These are phyloP conservation scores for Antechinus flavipes DNA, from an alignment of 2,113 vertebrate species.

Conservation along the genomic window DNA sequence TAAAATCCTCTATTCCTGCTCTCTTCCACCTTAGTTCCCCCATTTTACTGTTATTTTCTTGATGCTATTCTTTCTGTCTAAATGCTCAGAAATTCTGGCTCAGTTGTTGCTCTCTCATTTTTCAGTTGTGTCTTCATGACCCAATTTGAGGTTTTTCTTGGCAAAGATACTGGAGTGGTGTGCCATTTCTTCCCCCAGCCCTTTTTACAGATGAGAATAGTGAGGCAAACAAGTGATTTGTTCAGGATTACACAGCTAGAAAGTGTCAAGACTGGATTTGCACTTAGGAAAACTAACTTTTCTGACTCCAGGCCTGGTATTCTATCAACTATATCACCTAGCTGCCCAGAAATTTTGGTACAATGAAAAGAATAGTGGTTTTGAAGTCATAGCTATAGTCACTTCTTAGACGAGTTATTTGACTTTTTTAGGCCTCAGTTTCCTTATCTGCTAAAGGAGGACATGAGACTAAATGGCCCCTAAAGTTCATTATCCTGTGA, in stretches of 20 bases:
- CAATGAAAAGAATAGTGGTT: neutral
- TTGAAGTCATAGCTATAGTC: neutral
- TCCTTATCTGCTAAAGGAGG: neutral
- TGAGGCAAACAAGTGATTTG: too few relatives aligned
- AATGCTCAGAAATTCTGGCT: neutral
- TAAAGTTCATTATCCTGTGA: neutral
- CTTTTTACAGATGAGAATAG: too few relatives aligned
- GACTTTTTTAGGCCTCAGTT: neutral
- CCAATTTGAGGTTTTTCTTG: too few relatives aligned
- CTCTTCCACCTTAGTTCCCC: rapidly evolving
- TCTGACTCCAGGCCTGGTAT: too few relatives aligned
- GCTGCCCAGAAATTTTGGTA: neutral
- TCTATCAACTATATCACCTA: too few relatives aligned
- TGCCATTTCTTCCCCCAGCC: too few relatives aligned
- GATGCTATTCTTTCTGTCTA: neutral
- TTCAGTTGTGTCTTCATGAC: too few relatives aligned
- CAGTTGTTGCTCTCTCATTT: too few relatives aligned
- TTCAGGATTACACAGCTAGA: too few relatives aligned
- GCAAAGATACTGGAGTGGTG: too few relatives aligned
- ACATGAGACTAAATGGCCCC: neutral
- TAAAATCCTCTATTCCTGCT: neutral
- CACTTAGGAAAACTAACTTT: too few relatives aligned
- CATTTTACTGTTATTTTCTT: neutral
- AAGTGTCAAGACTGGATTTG: too few relatives aligned
- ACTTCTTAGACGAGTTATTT: neutral